Evolutionary conservation across 1,140 invertebrate genomes (phyloP).

Genomic region (Zophobas morio): DNA sequence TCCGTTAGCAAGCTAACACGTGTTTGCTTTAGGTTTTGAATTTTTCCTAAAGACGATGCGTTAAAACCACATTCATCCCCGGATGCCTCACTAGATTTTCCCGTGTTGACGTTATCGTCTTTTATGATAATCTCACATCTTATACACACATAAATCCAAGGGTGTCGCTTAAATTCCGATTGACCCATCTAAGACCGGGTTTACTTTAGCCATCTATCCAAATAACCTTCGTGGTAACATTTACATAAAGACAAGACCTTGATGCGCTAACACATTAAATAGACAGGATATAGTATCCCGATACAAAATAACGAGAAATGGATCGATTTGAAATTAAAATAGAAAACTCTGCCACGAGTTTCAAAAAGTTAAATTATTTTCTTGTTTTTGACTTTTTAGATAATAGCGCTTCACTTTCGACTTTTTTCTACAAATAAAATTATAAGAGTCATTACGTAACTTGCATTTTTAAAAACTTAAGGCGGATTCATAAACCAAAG

Average conservation of each 20-base stretch:
- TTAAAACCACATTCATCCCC: background rate
- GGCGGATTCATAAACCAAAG: too few species aligned
- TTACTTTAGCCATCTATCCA: constrained; percentile 27
- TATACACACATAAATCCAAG: constrained; percentile 11
- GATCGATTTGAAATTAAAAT: background rate
- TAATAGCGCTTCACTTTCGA: too few species aligned
- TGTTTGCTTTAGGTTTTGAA: constrained; percentile 14
- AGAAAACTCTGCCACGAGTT: background rate
- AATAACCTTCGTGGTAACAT: constrained; percentile 21
- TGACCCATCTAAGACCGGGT: constrained; percentile 24
- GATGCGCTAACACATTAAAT: background rate
- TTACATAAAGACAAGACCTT: constrained; percentile 16
- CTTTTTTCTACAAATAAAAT: too few species aligned
- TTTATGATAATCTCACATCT: constrained; percentile 24
- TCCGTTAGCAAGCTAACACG: background rate
- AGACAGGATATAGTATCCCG: background rate
- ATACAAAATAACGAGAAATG: background rate
- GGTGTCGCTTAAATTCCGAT: constrained; percentile 15
- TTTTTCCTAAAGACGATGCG: constrained; percentile 5
- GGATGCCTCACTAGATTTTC: constrained; percentile 1
- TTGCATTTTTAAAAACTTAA: too few species aligned
- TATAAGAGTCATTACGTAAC: too few species aligned
- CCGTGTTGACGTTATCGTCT: constrained; percentile 23
- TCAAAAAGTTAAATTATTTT: background rate
- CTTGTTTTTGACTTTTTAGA: too few species aligned